Conservation (phyloP, 2,113 vertebrate genomes). For the Cacatua alba region DNA sequence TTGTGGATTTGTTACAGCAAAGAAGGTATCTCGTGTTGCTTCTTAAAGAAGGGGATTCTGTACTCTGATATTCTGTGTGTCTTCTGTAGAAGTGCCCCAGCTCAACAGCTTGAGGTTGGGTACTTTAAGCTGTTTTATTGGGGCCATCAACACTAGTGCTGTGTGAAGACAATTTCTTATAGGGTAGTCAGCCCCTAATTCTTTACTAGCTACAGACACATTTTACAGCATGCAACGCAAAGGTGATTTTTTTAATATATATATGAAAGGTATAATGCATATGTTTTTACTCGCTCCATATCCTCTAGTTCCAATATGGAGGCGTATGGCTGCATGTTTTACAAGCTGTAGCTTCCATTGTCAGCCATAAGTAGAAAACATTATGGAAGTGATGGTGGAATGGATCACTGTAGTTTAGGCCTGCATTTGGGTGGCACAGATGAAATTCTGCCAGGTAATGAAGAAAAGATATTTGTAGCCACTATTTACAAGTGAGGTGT, state of each 20-base stretch:
- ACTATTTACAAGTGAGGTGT: not conserved
- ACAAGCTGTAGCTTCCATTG: not conserved
- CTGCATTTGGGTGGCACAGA: not conserved
- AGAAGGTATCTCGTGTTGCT: fast-evolving
- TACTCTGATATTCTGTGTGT: not conserved
- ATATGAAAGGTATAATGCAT: not conserved
- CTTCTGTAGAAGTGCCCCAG: not conserved
- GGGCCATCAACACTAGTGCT: not conserved
- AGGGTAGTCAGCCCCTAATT: not conserved
- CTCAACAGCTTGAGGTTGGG: not conserved
- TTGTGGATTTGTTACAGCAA: not conserved
- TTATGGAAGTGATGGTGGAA: not conserved
- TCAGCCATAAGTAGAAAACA: not conserved
- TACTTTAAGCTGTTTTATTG: not conserved
- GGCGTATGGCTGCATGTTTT: not conserved
- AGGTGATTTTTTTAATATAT: not conserved
- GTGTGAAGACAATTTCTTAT: not conserved
- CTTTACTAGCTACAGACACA: not conserved
- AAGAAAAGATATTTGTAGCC: not conserved
- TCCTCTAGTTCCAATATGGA: not conserved
- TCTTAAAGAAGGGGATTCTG: not conserved
- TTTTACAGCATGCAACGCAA: not conserved
- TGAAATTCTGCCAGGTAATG: not conserved
- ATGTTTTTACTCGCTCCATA: not conserved
- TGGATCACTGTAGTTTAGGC: not conserved